Evolutionary conservation across 2,888 invertebrate species (phyloP), one percentile per base, ranked within the genome.

Genomic region (Athetis lepigone): DNA sequence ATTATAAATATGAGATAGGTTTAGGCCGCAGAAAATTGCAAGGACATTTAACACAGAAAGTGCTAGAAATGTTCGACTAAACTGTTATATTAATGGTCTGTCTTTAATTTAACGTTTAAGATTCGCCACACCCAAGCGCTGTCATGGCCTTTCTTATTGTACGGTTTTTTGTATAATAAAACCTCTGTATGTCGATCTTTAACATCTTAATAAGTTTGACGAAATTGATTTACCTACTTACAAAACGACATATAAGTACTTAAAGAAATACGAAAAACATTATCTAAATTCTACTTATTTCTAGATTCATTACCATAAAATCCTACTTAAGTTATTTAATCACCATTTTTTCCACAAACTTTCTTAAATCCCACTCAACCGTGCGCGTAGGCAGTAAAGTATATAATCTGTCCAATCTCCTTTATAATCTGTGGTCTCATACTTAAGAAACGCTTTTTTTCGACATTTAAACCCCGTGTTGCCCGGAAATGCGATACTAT

Each of bases 401-500:
- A 72, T 51, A 75, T 71, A 55, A 63, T 75, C 62, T 75, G 76
- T 65, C 79, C 63, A 71, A 67, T 85, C 85, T 86, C 67, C 11
- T 23, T 52, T 49, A 62, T 88, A 85, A 80, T 92, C 91, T 88
- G 68, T 88, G 88, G 36, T 66, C 64, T 33, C 76, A 78, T 82
- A 83, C 85, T 87, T 84, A 85, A 88, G 87, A 86, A 88, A 87
- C 88, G 86, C 82, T 85, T 88, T 92, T 89, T 92, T 90, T 88
- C 86, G 84, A 86, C 85, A 75, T 86, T 86, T 85, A 85, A 88
- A 88, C 86, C 86, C 82, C 74, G 82, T 82, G 83, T 86, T 88
- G 89, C 89, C 92, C 93, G 93, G 93, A 94, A 91, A 91, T 86
- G 90, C 85, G 93, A 94, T 94, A 90, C 86, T 85, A 94, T 93